Evolutionary conservation across 2,797 vertebrate species (phyloP).

Genomic region (Phalanger gymnotis): DNA sequence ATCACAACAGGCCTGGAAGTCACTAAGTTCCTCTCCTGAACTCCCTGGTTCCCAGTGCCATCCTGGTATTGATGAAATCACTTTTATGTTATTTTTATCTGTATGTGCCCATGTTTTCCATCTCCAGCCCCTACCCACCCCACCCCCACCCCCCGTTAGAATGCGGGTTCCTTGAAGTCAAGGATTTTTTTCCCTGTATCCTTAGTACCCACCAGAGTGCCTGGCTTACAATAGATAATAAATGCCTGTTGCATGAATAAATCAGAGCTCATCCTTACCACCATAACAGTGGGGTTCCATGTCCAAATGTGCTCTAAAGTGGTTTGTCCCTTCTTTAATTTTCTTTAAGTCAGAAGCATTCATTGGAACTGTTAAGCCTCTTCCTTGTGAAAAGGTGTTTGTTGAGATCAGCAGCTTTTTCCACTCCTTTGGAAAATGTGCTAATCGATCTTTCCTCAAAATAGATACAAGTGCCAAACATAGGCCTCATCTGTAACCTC

Average conservation of each 20-base stretch:
- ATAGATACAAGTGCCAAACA: conserved; percentile 32
- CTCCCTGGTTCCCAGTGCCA: neutral
- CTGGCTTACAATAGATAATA: neutral
- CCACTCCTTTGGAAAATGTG: conserved; percentile 55
- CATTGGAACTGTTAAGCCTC: conserved; percentile 18
- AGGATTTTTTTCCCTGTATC: neutral
- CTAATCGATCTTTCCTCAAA: conserved; percentile 45
- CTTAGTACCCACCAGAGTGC: neutral
- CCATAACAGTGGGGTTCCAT: neutral
- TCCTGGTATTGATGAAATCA: neutral
- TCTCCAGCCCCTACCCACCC: too few relatives aligned
- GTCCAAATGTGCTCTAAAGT: neutral
- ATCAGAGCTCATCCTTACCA: neutral
- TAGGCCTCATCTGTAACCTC: neutral
- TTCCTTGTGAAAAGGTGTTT: conserved; percentile 24
- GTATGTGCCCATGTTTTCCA: neutral
- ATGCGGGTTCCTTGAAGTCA: neutral
- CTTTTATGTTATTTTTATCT: neutral
- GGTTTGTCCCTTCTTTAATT: neutral
- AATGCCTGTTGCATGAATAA: neutral
- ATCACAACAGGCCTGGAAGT: neutral
- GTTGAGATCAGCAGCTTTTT: conserved; percentile 16
- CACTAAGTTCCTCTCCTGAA: neutral
- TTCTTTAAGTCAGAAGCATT: neutral
- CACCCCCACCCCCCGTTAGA: neutral